Evolutionary conservation across 2,888 invertebrate genomes (phyloP), one percentile per base, ranked within the genome.

Genomic region (Augochlorella aurata): DNA sequence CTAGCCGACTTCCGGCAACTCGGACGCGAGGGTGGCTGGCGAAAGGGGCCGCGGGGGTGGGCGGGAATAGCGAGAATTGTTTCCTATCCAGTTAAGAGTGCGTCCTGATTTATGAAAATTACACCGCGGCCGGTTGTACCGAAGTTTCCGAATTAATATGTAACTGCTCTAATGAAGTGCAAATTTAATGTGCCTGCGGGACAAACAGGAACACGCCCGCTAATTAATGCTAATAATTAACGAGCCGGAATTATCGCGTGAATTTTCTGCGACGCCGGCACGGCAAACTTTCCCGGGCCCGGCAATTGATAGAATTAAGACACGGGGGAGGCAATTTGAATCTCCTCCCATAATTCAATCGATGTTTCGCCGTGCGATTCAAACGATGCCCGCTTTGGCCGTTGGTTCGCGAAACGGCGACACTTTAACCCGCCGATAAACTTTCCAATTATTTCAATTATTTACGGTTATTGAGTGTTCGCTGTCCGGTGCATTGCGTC

Each of bases 21-120:
- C 14, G 12, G 47, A 49, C 47, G 66, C 38, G 38, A 2, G 38
- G 38, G 5, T 0, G 38, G 16, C 16, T 14, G 21, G 24, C 24
- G 24, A 1, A 0, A 21, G 0, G 3, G 21, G 0, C 3, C 1
- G 2, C 5, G 14, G 21, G 8, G 24, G 58, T 24, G 24, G 24
- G 14, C 61, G 38, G 70, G 67, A 74, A 49, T 66, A 70, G 47
- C 68, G 75, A 66, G 75, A 82, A 83, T 78, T 83, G 78, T 83
- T 83, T 82, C 82, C 75, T 73, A 82, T 83, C 66, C 29, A 75
- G 82, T 82, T 83, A 83, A 82, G 68, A 73, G 75, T 82, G 74
- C 78, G 69, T 72, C 65, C 71, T 82, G 83, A 83, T 83, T 83
- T 82, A 79, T 82, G 83, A 83, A 83, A 83, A 83, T 83, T 83